Conservation (phyloP, 2,797 vertebrate species). For the Florisuga fusca region DNA sequence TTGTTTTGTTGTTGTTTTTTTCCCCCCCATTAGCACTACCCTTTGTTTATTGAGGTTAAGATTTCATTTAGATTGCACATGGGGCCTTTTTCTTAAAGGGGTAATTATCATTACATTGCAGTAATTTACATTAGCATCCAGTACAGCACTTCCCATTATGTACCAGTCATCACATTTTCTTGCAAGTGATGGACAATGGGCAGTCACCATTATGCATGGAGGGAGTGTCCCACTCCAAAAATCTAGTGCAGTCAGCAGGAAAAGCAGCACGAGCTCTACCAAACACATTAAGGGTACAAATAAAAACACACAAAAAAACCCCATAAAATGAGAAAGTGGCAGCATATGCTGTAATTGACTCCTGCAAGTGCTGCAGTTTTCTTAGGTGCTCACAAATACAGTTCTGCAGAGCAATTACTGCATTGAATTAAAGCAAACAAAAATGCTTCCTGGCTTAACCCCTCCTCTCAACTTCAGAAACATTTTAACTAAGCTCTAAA, state of each 20-base stretch:
- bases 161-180: conserved; percentile 47
- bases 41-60: conserved; percentile 32
- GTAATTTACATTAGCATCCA: conserved; percentile 37
- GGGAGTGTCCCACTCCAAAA: not conserved
- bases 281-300: conserved; percentile 20
- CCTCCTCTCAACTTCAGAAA: not conserved
- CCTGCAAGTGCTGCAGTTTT: conserved; percentile 43
- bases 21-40: not conserved
- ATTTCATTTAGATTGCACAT: conserved; percentile 22
- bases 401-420: not conserved
- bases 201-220: not conserved
- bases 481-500: not conserved
- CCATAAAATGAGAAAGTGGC: not conserved
- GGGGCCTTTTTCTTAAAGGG: conserved; percentile 21
- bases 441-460: accelerated
- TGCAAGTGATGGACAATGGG: not conserved
- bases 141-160: not conserved
- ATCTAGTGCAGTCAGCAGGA: conserved; percentile 47
- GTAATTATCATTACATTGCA: conserved; percentile 36
- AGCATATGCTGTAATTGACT: not conserved
- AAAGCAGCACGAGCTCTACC: not conserved
- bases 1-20: no score
- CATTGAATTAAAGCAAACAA: not conserved
- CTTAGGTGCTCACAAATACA: not conserved
- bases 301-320: no score